Percentiles rank a stretch among this genome's conserved stretches.
Evolutionary conservation across 2,113 vertebrate species (phyloP).

Genomic region (Colossoma macropomum): DNA sequence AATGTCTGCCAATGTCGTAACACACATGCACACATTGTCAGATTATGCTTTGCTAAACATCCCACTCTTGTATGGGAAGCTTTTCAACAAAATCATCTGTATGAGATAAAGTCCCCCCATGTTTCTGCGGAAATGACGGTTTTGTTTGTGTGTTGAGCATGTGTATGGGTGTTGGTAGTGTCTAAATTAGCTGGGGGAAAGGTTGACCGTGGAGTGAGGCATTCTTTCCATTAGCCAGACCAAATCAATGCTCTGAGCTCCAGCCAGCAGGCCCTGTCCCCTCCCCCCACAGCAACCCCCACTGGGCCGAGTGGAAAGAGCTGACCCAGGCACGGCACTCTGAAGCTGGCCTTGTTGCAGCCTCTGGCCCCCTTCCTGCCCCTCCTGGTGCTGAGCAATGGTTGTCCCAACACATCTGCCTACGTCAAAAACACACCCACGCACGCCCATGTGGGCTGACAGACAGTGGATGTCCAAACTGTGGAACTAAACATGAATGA

Average conservation of each 20-base stretch:
- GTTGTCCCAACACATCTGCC: conserved; percentile 28
- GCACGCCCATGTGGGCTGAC: background rate
- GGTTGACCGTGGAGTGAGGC: conserved; percentile 65
- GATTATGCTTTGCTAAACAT: background rate
- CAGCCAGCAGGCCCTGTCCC: conserved; percentile 52
- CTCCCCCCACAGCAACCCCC: conserved; percentile 9
- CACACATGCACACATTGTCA: background rate
- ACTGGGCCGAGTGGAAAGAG: conserved; percentile 64
- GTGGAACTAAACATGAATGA: too few species aligned
- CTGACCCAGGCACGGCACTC: conserved; percentile 58
- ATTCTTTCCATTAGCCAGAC: conserved; percentile 81
- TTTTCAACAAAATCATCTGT: background rate
- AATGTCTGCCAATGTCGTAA: background rate
- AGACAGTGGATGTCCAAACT: background rate
- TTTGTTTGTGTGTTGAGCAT: conserved; percentile 13
- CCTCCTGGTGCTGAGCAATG: conserved; percentile 44
- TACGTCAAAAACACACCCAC: conserved; percentile 28
- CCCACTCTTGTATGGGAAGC: background rate
- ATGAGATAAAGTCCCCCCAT: background rate
- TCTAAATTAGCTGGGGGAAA: conserved; percentile 42
- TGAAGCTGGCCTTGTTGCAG: conserved; percentile 24
- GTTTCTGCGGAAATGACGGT: background rate
- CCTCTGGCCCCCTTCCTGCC: conserved; percentile 53
- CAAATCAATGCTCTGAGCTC: conserved; percentile 73
- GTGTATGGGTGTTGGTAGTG: conserved; percentile 27